A percentile compares a stretch with the other conserved stretches of the same genome.
Evolutionary conservation across 1,140 invertebrate genomes (phyloP).

Genomic region (Rhopalosiphum padi): DNA sequence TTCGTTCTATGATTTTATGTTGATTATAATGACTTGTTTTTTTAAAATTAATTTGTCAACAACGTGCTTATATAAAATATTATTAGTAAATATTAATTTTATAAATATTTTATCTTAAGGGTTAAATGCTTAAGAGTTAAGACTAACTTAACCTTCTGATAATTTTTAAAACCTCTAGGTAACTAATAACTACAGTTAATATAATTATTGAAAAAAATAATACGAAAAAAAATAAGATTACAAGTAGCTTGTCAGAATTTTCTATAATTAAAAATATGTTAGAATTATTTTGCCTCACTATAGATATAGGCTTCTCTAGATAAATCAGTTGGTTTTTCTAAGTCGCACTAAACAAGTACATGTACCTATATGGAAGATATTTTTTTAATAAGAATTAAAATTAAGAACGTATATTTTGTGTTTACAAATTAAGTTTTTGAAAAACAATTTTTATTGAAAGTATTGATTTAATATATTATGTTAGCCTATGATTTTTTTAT

Average conservation of each 20-base stretch:
- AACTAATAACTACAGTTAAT: background rate
- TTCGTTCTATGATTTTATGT: background rate
- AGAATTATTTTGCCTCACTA: background rate
- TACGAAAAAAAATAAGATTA: background rate
- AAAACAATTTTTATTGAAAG: background rate
- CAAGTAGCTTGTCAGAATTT: background rate
- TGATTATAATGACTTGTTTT: background rate
- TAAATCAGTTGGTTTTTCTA: background rate
- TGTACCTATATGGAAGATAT: background rate
- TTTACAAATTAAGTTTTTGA: background rate
- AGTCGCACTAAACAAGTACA: background rate
- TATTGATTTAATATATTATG: background rate
- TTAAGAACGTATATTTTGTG: background rate
- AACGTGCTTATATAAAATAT: background rate
- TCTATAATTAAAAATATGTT: background rate
- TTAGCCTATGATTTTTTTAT: background rate
- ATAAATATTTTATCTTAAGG: constrained; percentile 12
- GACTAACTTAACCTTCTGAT: background rate
- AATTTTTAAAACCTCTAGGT: background rate
- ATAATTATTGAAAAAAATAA: background rate
- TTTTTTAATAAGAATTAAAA: background rate
- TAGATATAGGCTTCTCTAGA: background rate
- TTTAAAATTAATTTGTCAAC: background rate
- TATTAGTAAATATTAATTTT: background rate
- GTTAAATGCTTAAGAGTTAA: background rate